These are phyloP conservation scores for Trichoplusia ni DNA, from an alignment of 1,140 invertebrate genomes.

Conservation along the genomic window DNA sequence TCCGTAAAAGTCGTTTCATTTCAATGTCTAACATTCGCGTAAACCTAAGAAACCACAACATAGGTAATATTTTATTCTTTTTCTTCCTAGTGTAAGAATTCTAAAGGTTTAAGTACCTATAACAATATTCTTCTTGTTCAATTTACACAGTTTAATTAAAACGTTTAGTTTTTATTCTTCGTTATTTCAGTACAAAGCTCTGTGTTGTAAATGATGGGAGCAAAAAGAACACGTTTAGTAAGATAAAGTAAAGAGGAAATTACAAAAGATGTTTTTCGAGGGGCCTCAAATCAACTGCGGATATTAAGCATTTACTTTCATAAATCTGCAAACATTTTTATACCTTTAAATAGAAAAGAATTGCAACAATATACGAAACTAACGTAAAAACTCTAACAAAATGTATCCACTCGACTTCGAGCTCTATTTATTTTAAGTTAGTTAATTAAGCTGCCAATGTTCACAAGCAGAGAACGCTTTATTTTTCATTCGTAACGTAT, in stretches of 20 bases:
- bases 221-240: background rate
- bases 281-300: background rate
- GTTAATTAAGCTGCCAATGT: background rate
- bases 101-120: too few species aligned
- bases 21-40: too few species aligned
- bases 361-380: background rate
- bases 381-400: background rate
- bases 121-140: too few species aligned
- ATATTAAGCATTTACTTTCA: constrained; percentile 3
- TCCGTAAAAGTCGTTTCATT: too few species aligned
- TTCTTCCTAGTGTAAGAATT: too few species aligned
- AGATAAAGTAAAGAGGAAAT: background rate
- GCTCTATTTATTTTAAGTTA: background rate
- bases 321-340: background rate
- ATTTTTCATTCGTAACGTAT: background rate
- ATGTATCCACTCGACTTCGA: background rate
- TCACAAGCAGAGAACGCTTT: background rate
- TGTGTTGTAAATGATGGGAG: background rate
- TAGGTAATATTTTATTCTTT: too few species aligned
- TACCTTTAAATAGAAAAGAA: background rate
- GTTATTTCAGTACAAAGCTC: background rate
- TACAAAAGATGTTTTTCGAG: background rate
- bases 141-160: too few species aligned
- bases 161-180: constrained; percentile 4
- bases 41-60: too few species aligned